These are phyloP conservation scores for Melanchra persicariae DNA, from an alignment of 2,888 invertebrate genomes.

Conservation along the genomic window DNA sequence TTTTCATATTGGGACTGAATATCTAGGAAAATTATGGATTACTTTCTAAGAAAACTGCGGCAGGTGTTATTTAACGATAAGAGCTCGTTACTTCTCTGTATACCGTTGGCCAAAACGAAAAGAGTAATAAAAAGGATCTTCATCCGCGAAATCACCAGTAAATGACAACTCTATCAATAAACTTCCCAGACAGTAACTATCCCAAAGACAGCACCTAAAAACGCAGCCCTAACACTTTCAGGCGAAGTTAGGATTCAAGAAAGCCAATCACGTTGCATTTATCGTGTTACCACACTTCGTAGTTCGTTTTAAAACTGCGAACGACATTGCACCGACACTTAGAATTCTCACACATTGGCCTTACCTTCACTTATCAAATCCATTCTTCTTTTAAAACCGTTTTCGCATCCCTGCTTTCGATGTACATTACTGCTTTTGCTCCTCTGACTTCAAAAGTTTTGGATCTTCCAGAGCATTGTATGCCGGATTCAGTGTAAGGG, in stretches of 20 bases:
- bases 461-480: slow-evolving; percentile 34
- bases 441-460: rapidly evolving
- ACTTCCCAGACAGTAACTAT: slow-evolving; percentile 8
- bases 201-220: slow-evolving; percentile 22
- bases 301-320: slow-evolving; percentile 67
- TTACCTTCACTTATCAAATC: slow-evolving; percentile 75
- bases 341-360: slow-evolving; percentile 76
- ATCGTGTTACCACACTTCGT: slow-evolving; percentile 62
- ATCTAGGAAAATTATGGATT: too few relatives aligned
- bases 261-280: slow-evolving; percentile 68
- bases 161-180: background rate
- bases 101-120: too few relatives aligned
- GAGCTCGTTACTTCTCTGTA: too few relatives aligned
- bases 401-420: slow-evolving; percentile 3
- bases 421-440: slow-evolving; percentile 41
- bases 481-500: background rate
- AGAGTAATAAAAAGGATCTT: too few relatives aligned
- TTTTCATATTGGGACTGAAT: too few relatives aligned
- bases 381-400: slow-evolving; percentile 29
- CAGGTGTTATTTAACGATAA: too few relatives aligned
- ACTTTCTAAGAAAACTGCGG: too few relatives aligned
- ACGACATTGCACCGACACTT: slow-evolving; percentile 74
- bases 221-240: slow-evolving; percentile 36
- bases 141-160: background rate
- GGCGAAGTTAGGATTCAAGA: slow-evolving; percentile 56